phyloP scores from a whole-genome alignment of 2,888 invertebrate species.

The Cactoblastis cactorum region DNA sequence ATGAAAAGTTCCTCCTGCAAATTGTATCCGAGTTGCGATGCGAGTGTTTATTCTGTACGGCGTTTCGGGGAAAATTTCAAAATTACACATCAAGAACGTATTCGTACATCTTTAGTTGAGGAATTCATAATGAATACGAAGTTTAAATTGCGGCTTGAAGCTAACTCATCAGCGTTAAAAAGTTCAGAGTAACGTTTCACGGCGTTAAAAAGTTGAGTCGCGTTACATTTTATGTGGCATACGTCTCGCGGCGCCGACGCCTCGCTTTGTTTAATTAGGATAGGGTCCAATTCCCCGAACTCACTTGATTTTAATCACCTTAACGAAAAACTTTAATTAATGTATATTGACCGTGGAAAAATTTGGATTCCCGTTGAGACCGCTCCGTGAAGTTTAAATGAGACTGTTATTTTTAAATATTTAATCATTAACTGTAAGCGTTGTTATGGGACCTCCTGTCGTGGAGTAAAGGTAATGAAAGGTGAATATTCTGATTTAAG shows the following conservation, averaged over 20 bases:
- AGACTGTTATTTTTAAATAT: slow-evolving; percentile 8
- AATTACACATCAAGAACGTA: slow-evolving; percentile 44
- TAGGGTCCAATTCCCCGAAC: slow-evolving; percentile 35
- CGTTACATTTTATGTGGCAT: slow-evolving; percentile 40
- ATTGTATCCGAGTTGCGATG: slow-evolving; percentile 26
- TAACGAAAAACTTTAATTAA: slow-evolving; percentile 34
- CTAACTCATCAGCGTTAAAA: slow-evolving; percentile 67
- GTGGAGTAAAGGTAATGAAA: not conserved
- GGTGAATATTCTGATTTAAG: not conserved
- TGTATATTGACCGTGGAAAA: slow-evolving; percentile 21
- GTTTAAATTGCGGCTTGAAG: slow-evolving; percentile 61
- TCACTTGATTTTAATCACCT: slow-evolving; percentile 40
- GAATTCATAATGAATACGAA: slow-evolving; percentile 63
- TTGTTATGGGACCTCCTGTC: not conserved
- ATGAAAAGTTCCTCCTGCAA: slow-evolving; percentile 17
- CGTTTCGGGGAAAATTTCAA: slow-evolving; percentile 31
- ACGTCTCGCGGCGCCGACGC: slow-evolving; percentile 38
- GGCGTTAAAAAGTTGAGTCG: slow-evolving; percentile 60
- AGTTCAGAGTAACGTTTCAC: slow-evolving; percentile 48
- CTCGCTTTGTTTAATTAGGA: slow-evolving; percentile 57
- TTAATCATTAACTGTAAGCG: slow-evolving; percentile 6
- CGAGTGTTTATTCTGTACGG: slow-evolving; percentile 38
- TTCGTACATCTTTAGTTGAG: slow-evolving; percentile 50
- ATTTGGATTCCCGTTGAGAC: slow-evolving; percentile 1
- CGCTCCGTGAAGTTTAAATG: slow-evolving; percentile 8